Conservation (phyloP, 2,113 vertebrate genomes). For the Pogonocichla stellata region DNA sequence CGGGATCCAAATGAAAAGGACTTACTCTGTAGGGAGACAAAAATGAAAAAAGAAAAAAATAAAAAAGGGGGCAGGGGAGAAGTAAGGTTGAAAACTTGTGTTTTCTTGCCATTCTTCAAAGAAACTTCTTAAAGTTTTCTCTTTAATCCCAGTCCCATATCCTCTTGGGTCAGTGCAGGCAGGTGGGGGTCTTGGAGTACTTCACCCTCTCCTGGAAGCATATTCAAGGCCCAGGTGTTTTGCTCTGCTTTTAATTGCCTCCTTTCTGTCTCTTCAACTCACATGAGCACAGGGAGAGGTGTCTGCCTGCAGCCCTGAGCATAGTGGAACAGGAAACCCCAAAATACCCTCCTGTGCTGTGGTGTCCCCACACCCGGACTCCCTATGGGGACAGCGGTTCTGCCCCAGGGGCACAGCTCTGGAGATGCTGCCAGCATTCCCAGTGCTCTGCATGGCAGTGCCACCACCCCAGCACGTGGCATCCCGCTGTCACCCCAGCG, state of each 20-base stretch:
- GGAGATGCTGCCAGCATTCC: fast-evolving
- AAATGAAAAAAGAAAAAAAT: background rate
- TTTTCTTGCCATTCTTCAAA: background rate
- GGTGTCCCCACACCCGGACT: fast-evolving
- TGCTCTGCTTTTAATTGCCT: background rate
- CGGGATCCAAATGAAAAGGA: background rate
- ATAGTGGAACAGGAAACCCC: fast-evolving
- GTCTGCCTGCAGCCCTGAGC: background rate
- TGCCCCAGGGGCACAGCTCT: fast-evolving
- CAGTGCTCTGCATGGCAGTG: fast-evolving
- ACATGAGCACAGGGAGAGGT: background rate
- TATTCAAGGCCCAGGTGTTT: fast-evolving
- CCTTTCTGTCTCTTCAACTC: background rate
- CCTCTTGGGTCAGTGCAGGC: too few species aligned
- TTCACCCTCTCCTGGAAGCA: background rate
- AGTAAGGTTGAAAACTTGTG: background rate
- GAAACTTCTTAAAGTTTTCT: background rate
- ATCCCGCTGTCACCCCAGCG: fast-evolving
- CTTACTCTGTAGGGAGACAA: background rate
- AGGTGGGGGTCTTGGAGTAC: background rate
- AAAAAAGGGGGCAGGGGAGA: fast-evolving
- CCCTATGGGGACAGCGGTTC: fast-evolving
- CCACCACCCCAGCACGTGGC: fast-evolving
- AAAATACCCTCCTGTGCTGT: background rate
- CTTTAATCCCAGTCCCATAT: fast-evolving